Base-by-base conservation (phyloP, 1,140 invertebrate genomes). In the Hyposmocoma kahamanoa region DNA sequence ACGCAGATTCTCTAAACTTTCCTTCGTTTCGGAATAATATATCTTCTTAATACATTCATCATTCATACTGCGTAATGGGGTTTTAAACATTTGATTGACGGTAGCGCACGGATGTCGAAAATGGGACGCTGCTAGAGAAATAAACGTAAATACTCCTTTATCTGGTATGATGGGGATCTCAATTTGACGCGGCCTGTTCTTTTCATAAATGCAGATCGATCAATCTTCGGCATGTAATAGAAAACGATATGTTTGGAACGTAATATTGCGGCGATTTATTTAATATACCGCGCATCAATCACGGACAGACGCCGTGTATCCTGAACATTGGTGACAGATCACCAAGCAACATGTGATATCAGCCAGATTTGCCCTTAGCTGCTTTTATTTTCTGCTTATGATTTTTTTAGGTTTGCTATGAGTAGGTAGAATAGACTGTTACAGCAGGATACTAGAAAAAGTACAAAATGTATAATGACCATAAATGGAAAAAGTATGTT, bases 231-330 rank as follows among this genome's bases (percentile, higher is more conserved):
- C 55, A 52, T 64, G 64, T 75, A 66, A 71, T 67, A 65, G 69
- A 60, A 70, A 67, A 56, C 64, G 59, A 72, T 76, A 71, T 69
- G 59, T 77, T 76, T 77, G 68, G 72, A 77, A 75, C 58, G 72
- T 70, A 72, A 81, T 78, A 76, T 73, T 58, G 62, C 54, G 57
- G 53, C 43, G 67, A 63, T 67, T 71, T 72, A 73, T 77, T 77
- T 70, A 77, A 68, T 72, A 71, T 71, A 67, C 51, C 56, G 52
- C 62, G 56, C 63, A 78, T 78, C 74, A 72, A 78, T 78, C 74
- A 78, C 52, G 48, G 45, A 26, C 62, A 69, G 57, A 65, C 50
- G 50, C 52, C 66, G 53, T 61, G 42, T 55, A 50, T 55, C 47
- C 50, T 57, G 59, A 62, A 47, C 57, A 58, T 51, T 53, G 64